Percentiles rank a stretch among this genome's conserved stretches.
phyloP scores from a whole-genome alignment of 37 sponge, comb jelly and placozoan species.

The Halichondria panicea region DNA sequence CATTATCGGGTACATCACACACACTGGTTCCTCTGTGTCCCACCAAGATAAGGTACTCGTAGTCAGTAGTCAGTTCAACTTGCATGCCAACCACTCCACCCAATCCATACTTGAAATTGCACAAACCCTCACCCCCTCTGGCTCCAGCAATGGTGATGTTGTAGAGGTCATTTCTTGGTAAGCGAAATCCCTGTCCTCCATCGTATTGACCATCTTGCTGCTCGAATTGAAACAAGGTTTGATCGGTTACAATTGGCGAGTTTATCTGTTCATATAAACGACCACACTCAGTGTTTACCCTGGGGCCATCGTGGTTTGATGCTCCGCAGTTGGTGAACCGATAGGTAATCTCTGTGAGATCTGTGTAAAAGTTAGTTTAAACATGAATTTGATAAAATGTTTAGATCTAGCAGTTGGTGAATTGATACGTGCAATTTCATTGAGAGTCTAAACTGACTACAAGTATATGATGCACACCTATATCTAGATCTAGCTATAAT shows the following conservation, averaged over 20 bases:
- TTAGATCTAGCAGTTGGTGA: too few species aligned
- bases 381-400: too few species aligned
- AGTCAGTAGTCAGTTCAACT: slow-evolving; percentile 6
- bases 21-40: slow-evolving; percentile 57
- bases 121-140: slow-evolving; percentile 58
- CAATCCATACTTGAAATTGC: slow-evolving; percentile 14
- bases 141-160: slow-evolving; percentile 64
- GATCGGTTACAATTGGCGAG: slow-evolving; percentile 13
- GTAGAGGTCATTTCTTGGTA: slow-evolving; percentile 47
- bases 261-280: slow-evolving; percentile 8
- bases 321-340: slow-evolving; percentile 47
- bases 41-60: slow-evolving; percentile 22
- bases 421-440: too few species aligned
- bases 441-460: too few species aligned
- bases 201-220: not conserved
- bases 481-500: too few species aligned
- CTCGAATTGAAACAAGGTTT: not conserved
- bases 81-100: slow-evolving; percentile 12
- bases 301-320: slow-evolving; percentile 29
- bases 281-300: slow-evolving; percentile 12
- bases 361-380: too few species aligned
- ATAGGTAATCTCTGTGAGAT: slow-evolving; percentile 33
- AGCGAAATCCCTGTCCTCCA: slow-evolving; percentile 50
- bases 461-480: too few species aligned
- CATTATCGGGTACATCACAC: slow-evolving; percentile 19